Evolutionary conservation across 1,140 invertebrate species (phyloP).

Genomic region (Lordiphosa mommai): DNA sequence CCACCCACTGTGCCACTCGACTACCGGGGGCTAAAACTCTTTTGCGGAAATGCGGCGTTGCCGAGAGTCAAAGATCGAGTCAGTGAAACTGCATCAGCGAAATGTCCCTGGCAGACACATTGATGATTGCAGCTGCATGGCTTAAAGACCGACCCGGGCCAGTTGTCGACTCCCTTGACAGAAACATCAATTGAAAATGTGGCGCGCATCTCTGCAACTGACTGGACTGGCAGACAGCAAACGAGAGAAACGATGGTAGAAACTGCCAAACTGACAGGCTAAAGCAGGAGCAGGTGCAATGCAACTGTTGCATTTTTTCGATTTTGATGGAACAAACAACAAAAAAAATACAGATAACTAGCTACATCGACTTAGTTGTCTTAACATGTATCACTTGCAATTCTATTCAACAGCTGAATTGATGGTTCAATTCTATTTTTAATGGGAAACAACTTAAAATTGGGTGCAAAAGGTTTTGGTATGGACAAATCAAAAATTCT

Average conservation of each 20-base stretch:
- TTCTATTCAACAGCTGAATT: too few relatives aligned
- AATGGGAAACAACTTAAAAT: too few relatives aligned
- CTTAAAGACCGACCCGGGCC: slow-evolving; percentile 45
- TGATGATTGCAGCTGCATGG: slow-evolving; percentile 62
- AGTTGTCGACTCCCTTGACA: slow-evolving; percentile 11
- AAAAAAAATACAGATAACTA: too few relatives aligned
- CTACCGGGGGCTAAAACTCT: not conserved
- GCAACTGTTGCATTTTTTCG: too few relatives aligned
- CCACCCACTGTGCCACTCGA: too few relatives aligned
- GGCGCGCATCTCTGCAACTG: slow-evolving; percentile 13
- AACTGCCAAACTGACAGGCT: slow-evolving; percentile 18
- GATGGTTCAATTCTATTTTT: too few relatives aligned
- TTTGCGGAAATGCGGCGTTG: slow-evolving; percentile 39
- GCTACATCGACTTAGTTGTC: not conserved
- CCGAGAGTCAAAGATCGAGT: slow-evolving; percentile 31
- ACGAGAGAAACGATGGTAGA: not conserved
- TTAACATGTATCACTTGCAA: not conserved
- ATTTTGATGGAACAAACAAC: too few relatives aligned
- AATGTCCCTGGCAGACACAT: slow-evolving; percentile 49
- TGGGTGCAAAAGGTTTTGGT: too few relatives aligned
- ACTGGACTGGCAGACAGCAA: slow-evolving; percentile 11
- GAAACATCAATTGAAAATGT: slow-evolving; percentile 69
- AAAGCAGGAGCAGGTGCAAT: not conserved
- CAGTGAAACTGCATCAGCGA: slow-evolving; percentile 18
- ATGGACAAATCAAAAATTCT: too few relatives aligned